Conservation (phyloP, 2,888 invertebrate genomes). For the Xestia ashworthii region DNA sequence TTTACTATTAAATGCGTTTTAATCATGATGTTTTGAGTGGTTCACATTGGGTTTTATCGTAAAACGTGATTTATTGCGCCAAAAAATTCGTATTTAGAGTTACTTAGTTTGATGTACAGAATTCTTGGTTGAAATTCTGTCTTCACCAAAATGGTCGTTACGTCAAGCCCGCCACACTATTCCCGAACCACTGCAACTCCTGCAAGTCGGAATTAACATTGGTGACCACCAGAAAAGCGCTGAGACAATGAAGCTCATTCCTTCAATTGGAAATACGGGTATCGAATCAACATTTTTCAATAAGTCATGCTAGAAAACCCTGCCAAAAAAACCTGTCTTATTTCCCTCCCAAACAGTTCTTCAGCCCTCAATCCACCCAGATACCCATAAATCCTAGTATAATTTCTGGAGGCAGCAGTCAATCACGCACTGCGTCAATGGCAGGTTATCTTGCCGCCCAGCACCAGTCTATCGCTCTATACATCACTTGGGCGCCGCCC, state of each 20-base stretch:
- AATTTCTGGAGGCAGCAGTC: constrained; percentile 66
- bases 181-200: too few species aligned
- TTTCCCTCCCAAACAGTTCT: not conserved
- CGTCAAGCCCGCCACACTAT: too few species aligned
- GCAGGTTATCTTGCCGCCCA: constrained; percentile 73
- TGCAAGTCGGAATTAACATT: too few species aligned
- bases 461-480: constrained; percentile 67
- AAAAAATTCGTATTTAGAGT: too few species aligned
- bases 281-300: not conserved
- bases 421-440: constrained; percentile 69
- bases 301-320: not conserved
- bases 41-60: too few species aligned
- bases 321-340: not conserved
- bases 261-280: too few species aligned
- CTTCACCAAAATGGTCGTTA: not conserved
- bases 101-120: too few species aligned
- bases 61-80: too few species aligned
- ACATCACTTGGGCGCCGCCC: constrained; percentile 71
- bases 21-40: too few species aligned
- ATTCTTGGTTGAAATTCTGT: not conserved
- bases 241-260: too few species aligned
- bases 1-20: too few species aligned
- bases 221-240: too few species aligned
- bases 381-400: constrained; percentile 60
- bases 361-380: constrained; percentile 31